phyloP scores from a whole-genome alignment of 1,140 invertebrate species.

The Drosophila paulistorum region DNA sequence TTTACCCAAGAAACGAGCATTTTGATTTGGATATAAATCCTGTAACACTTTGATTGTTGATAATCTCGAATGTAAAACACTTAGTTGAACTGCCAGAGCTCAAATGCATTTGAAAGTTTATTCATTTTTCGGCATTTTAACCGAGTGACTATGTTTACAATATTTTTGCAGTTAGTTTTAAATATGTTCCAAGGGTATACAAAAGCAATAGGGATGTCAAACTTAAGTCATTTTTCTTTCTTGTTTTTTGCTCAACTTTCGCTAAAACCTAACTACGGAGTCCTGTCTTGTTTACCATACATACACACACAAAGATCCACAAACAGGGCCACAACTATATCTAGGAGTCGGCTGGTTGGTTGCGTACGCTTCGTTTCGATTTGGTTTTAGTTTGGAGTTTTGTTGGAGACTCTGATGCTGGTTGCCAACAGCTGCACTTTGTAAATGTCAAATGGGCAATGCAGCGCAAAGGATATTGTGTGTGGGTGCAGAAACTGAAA shows the following conservation, averaged over 20 bases:
- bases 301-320: slow-evolving; percentile 4
- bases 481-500: slow-evolving; percentile 30
- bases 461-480: slow-evolving; percentile 28
- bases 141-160: no score
- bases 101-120: no score
- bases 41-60: background rate
- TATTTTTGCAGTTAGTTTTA: no score
- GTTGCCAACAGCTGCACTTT: slow-evolving; percentile 51
- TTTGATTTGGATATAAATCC: background rate
- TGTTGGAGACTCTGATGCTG: slow-evolving; percentile 3
- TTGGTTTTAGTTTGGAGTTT: slow-evolving; percentile 13
- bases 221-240: background rate
- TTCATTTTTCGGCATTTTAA: no score
- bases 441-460: slow-evolving; percentile 57
- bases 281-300: slow-evolving; percentile 16
- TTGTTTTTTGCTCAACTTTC: slow-evolving; percentile 3
- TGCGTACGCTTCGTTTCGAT: background rate
- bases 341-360: slow-evolving; percentile 5
- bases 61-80: no score
- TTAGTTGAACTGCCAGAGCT: no score
- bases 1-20: background rate
- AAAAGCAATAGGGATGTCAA: background rate
- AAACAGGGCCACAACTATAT: no score
- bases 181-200: slow-evolving; percentile 7
- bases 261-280: slow-evolving; percentile 15